Conservation (phyloP, 2,888 invertebrate genomes). For the Sphecodes monilicornis region DNA sequence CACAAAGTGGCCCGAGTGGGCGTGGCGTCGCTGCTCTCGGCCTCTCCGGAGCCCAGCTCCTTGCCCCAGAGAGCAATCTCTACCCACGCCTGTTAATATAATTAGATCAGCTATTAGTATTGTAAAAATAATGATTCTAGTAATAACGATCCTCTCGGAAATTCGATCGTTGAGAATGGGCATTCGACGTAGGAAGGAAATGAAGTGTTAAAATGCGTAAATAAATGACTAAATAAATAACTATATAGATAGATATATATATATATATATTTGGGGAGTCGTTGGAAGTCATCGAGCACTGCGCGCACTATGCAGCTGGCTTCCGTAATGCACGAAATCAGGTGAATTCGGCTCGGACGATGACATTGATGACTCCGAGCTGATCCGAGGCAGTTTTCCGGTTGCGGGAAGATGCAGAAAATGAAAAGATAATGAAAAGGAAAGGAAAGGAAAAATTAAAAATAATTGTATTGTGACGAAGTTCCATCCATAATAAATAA, state of each 20-base stretch:
- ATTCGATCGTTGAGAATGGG: constrained; percentile 64
- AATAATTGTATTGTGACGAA: constrained; percentile 84
- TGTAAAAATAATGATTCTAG: constrained; percentile 45
- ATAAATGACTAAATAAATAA: neutral
- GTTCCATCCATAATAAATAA: constrained; percentile 84
- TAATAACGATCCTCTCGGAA: constrained; percentile 48
- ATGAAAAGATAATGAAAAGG: constrained; percentile 43
- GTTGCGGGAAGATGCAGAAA: constrained; percentile 59
- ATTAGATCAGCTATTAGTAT: constrained; percentile 32
- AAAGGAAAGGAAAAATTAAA: constrained; percentile 57
- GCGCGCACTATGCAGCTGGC: constrained; percentile 72
- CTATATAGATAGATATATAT: constrained; percentile 16
- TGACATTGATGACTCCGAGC: constrained; percentile 31
- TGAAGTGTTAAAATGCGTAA: constrained; percentile 6
- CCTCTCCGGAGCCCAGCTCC: too few relatives aligned
- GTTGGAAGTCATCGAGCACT: constrained; percentile 58
- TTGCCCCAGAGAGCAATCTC: neutral
- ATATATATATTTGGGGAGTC: constrained; percentile 14
- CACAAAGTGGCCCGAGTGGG: neutral
- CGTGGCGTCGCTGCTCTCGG: neutral
- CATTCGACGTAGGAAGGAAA: constrained; percentile 52
- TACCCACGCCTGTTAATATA: neutral
- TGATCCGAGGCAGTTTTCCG: constrained; percentile 59
- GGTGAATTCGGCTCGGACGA: constrained; percentile 34
- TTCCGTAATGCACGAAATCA: constrained; percentile 55